Base-by-base conservation (phyloP, 2,888 invertebrate species). In the Hydroisotoma schaefferi region DNA sequence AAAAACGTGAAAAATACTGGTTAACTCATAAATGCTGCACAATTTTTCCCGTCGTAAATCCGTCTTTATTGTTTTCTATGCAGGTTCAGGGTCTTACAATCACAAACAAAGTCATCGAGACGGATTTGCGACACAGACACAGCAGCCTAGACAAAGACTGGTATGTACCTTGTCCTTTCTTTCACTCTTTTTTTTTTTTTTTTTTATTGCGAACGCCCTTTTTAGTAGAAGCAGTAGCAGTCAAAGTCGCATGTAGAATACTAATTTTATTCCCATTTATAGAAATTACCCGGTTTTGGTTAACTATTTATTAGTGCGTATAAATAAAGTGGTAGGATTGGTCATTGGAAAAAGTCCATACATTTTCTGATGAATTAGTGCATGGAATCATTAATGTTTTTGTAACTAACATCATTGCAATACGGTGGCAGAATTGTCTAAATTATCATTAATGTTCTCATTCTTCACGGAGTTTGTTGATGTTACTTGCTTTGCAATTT, bases 71-170 rank as follows among this genome's bases (percentile, higher is more conserved):
- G 27, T 59, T 66, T 63, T 68, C 58, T 62, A 48, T 62, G 62
- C 72, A 72, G 72, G 72, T 69, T 72, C 72, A 70, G 72, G 70
- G 65, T 60, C 68, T 67, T 69, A 67, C 67, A 65, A 67, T 62
- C 61, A 66, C 61, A 72, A 72, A 68, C 67, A 68, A 59, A 68
- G 57, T 68, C 67, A 67, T 56, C 70, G 72, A 67, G 72, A 72
- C 69, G 70, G 72, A 67, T 72, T 70, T 69, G 68, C 70, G 72
- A 69, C 64, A 2, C 51, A 69, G 61, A 43, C 63, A 55, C 70
- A 68, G 60, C 70, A 68, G 60, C 68, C 67, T 67, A 72, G 70
- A 63, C 69, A 69, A 64, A 68, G 70, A 67, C 64, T 70, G 70
- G 70, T 72, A 70, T 44, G 70, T 72, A 40, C 22, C 37, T 53